Base-by-base conservation (phyloP, 1,140 invertebrate genomes). In the Drusus annulatus region DNA sequence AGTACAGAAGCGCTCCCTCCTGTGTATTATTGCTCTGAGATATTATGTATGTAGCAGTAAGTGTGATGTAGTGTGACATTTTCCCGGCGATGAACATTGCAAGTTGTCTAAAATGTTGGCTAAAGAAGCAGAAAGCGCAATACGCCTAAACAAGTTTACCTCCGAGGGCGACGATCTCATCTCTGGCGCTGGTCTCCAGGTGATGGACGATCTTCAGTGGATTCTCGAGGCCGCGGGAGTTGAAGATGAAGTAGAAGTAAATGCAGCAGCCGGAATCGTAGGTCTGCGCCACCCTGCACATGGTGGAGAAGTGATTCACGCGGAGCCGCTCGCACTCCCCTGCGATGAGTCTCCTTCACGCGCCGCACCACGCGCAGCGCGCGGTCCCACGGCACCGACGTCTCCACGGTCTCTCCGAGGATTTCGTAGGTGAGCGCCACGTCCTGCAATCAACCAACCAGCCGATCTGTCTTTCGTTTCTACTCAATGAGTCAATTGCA, bases 191-290 rank as follows among this genome's bases (percentile, higher is more conserved):
- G 21, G 93, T 91, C 89, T 98, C 94, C 28, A 97, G 93, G 51
- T 93, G 88, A 84, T 98, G 17, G 95, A 88, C 97, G 97, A 0
- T 93, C 89, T 23, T 92, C 87, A 1, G 98, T 0, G 97, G 95
- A 87, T 97, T 91, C 23, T 88, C 82, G 13, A 88, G 85, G 16
- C 95, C 87, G 8, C 91, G 89, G 5, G 87, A 85, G 86, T 96
- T 97, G 88, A 98, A 98, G 0, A 93, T 98, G 91, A 99, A 97
- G 87, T 99, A 99, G 87, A 99, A 99, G 87, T 99, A 99, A 63
- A 99, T 94, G 87, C 98, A 99, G 84, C 98, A 98, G 0, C 98
- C 98, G 1, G 95, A 93, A 87, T 99, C 98, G 85, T 99, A 98
- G 1, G 97, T 98, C 89, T 99, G 98, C 3, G 98, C 99, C 0